Percentiles rank a stretch among this genome's conserved stretches.
Evolutionary conservation across 2,888 invertebrate genomes (phyloP).

Genomic region (Drosophila macrospina): DNA sequence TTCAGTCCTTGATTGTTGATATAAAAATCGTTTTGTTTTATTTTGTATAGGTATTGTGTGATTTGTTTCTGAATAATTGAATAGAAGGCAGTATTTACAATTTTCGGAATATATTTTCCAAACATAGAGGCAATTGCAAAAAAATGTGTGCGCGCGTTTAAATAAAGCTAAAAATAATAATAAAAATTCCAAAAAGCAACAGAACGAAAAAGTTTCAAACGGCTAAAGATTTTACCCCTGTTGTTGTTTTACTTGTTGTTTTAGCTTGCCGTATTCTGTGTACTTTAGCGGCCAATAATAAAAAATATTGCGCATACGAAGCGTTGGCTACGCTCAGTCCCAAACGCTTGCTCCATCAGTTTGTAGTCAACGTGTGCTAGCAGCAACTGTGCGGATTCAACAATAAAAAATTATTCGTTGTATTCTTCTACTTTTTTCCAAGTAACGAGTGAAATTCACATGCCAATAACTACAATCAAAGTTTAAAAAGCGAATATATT

Average conservation of each 20-base stretch:
- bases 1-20: conserved; percentile 18
- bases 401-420: conserved; percentile 21
- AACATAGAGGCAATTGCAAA: conserved; percentile 34
- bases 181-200: conserved; percentile 47
- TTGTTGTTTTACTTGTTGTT: conserved; percentile 33
- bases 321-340: conserved; percentile 55
- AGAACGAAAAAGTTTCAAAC: conserved; percentile 45
- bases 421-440: background rate
- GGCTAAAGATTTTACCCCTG: conserved; percentile 46
- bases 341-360: conserved; percentile 60
- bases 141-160: conserved; percentile 45
- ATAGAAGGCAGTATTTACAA: conserved; percentile 36
- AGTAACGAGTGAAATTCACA: conserved; percentile 3
- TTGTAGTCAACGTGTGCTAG: conserved; percentile 64
- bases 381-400: conserved; percentile 60
- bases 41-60: background rate
- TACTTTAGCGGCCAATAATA: conserved; percentile 67
- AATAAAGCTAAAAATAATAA: conserved; percentile 64
- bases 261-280: conserved; percentile 54
- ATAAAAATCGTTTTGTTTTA: background rate
- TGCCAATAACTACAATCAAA: conserved; percentile 2
- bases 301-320: conserved; percentile 73
- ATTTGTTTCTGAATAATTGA: conserved; percentile 18
- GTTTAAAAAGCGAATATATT: conserved; percentile 1
- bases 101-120: conserved; percentile 57